Percentiles rank a stretch among this genome's conserved stretches.
These are phyloP conservation scores for Pungitius pungitius DNA, from an alignment of 2,113 vertebrate genomes.

Conservation along the genomic window DNA sequence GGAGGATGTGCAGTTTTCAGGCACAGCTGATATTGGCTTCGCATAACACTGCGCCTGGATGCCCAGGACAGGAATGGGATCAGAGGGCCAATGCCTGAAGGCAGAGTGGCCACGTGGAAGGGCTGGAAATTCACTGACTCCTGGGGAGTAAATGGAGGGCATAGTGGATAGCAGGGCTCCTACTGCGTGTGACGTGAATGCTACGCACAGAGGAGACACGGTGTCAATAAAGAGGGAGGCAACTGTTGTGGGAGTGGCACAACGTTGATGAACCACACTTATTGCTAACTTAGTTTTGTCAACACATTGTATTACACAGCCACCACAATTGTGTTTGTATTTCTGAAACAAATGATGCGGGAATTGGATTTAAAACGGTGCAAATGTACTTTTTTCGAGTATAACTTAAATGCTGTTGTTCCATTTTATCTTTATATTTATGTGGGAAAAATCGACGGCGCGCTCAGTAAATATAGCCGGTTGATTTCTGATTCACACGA, in stretches of 20 bases:
- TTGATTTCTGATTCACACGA: constrained; percentile 18
- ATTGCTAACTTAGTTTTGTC: too few species aligned
- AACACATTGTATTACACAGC: too few species aligned
- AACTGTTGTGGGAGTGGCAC: constrained; percentile 1
- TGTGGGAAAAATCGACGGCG: not conserved
- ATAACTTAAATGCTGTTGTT: not conserved
- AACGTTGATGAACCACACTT: too few species aligned
- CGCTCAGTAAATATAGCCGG: not conserved
- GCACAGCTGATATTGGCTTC: constrained; percentile 54
- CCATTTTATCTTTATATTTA: constrained; percentile 3
- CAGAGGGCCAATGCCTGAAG: constrained; percentile 47
- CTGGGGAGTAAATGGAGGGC: constrained; percentile 57
- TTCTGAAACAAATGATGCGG: not conserved
- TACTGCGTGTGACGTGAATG: constrained; percentile 43
- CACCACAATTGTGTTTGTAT: not conserved
- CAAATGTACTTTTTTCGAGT: not conserved
- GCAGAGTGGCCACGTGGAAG: constrained; percentile 30
- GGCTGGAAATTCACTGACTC: constrained; percentile 71
- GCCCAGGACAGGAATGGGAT: constrained; percentile 44
- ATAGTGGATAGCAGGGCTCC: constrained; percentile 44
- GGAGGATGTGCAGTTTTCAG: constrained; percentile 58
- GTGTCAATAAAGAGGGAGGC: constrained; percentile 47
- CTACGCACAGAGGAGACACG: constrained; percentile 45
- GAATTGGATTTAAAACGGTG: not conserved
- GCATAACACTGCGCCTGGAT: constrained; percentile 42